phyloP scores from a whole-genome alignment of 2,113 vertebrate species.

The Turdus rufiventris region DNA sequence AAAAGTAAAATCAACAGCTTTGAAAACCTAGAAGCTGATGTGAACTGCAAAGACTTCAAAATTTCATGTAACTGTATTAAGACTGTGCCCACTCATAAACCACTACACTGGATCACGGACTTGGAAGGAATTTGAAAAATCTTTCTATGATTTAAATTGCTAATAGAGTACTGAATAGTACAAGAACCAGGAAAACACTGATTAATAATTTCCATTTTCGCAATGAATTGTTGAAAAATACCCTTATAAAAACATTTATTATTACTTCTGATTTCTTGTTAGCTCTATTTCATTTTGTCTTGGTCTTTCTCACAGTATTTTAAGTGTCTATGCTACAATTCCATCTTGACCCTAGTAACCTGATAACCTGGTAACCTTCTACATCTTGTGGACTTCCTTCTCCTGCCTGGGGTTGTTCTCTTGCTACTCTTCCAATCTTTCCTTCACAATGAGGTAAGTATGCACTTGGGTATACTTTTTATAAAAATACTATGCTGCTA shows the following conservation, averaged over 20 bases:
- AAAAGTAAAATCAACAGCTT: background rate
- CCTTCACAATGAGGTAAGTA: background rate
- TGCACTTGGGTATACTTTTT: background rate
- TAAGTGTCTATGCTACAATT: background rate
- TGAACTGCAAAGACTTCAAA: background rate
- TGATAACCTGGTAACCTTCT: background rate
- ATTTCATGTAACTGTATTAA: background rate
- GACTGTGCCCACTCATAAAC: background rate
- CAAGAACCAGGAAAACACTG: background rate
- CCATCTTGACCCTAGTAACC: background rate
- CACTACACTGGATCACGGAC: background rate
- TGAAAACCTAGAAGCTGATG: background rate
- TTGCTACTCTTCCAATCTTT: background rate
- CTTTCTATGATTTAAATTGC: background rate
- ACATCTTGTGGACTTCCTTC: background rate
- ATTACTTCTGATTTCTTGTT: background rate
- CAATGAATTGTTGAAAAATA: background rate
- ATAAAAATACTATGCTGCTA: background rate
- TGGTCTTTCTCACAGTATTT: background rate
- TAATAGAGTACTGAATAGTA: background rate
- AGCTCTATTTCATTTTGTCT: background rate
- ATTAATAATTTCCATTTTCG: background rate
- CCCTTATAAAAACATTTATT: background rate
- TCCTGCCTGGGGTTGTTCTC: background rate
- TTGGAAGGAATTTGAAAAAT: background rate